Conservation (phyloP, 1,140 invertebrate species). For the Aphelinus atriplicis region DNA sequence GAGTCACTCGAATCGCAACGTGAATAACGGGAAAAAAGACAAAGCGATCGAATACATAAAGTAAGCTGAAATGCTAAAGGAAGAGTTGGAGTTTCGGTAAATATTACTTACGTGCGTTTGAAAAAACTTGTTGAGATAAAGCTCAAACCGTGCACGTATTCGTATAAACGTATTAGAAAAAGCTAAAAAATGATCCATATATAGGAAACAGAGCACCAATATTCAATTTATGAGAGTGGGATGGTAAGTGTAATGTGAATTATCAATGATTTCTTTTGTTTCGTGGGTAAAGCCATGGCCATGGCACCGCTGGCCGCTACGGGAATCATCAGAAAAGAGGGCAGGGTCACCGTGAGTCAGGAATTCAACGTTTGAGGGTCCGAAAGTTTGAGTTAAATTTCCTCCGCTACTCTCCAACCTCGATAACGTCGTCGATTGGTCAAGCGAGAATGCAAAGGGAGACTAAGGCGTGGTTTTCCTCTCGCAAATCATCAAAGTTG, state of each 20-base stretch:
- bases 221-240: no score
- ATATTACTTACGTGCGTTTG: no score
- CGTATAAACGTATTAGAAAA: no score
- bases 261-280: slow-evolving; percentile 60
- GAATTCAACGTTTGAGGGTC: slow-evolving; percentile 54
- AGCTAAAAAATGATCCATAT: no score
- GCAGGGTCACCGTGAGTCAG: slow-evolving; percentile 55
- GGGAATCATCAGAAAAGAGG: slow-evolving; percentile 64
- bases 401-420: slow-evolving; percentile 26
- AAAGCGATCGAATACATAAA: not conserved
- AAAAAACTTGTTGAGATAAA: no score
- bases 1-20: no score
- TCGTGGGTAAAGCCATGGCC: slow-evolving; percentile 53
- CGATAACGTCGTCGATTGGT: slow-evolving; percentile 35
- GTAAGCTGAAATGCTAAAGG: not conserved
- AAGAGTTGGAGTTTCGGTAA: slow-evolving; percentile 9
- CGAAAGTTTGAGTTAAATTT: slow-evolving; percentile 30
- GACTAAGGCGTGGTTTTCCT: not conserved
- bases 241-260: not conserved
- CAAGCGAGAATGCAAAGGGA: slow-evolving; percentile 4
- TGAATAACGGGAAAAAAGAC: not conserved
- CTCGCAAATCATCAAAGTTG: slow-evolving; percentile 10
- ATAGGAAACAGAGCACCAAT: no score
- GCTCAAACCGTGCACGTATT: no score
- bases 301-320: slow-evolving; percentile 64